Conservation (phyloP, 2,888 invertebrate genomes). For the Gari tellinella region DNA sequence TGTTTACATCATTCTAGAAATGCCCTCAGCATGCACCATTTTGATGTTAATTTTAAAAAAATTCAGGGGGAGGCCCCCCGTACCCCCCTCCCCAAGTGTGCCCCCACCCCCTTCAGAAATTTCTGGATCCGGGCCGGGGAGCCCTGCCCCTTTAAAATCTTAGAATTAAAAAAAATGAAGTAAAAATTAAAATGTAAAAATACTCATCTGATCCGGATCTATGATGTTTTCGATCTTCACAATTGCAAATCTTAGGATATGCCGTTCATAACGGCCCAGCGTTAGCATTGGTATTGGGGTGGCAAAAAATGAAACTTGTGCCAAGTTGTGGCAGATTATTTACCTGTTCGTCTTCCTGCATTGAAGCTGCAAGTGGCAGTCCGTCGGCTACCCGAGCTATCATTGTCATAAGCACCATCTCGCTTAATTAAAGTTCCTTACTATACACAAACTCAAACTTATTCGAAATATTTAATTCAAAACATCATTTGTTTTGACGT, state of each 20-base stretch:
- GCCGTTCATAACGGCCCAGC: too few relatives aligned
- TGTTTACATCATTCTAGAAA: too few relatives aligned
- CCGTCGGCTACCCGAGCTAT: conserved; percentile 98
- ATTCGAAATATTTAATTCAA: not conserved
- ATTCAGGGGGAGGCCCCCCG: too few relatives aligned
- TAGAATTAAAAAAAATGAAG: conserved; percentile 4
- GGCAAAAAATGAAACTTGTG: not conserved
- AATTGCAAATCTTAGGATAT: too few relatives aligned
- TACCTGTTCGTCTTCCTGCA: conserved; percentile 99
- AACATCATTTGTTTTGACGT: conserved; percentile 46
- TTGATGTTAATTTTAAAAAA: too few relatives aligned
- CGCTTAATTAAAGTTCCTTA: conserved; percentile 67
- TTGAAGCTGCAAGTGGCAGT: conserved; percentile 96
- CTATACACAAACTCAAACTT: not conserved
- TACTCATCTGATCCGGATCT: not conserved
- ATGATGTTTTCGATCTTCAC: not conserved
- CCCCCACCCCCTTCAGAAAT: too few relatives aligned
- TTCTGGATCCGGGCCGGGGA: too few relatives aligned
- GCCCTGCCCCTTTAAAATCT: too few relatives aligned
- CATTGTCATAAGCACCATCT: conserved; percentile 99
- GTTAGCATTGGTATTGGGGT: too few relatives aligned
- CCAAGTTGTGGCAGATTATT: not conserved
- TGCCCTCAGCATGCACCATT: too few relatives aligned
- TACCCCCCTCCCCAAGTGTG: too few relatives aligned
- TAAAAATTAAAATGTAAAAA: too few relatives aligned